Conservation (phyloP, 2,888 invertebrate species). For the Limnephilus lunatus region DNA sequence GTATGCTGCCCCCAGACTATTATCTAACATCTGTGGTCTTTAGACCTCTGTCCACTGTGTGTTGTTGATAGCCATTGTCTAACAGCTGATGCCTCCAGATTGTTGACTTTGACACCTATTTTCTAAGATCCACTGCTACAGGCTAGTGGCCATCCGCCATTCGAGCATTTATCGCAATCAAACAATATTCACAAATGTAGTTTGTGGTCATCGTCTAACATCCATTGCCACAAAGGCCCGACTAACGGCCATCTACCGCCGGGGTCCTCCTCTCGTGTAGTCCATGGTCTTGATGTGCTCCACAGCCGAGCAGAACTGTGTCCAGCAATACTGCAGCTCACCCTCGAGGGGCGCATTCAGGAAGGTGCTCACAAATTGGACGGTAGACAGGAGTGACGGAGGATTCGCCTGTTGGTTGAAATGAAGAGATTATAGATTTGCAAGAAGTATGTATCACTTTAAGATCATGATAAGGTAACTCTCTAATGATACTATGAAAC, state of each 20-base stretch:
- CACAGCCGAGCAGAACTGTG: constrained; percentile 96
- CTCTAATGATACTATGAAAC: too few relatives aligned
- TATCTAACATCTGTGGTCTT: too few relatives aligned
- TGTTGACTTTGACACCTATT: too few relatives aligned
- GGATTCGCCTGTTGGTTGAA: constrained; percentile 86
- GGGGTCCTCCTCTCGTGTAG: constrained; percentile 45
- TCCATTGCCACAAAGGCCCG: background rate
- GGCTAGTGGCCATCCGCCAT: too few relatives aligned
- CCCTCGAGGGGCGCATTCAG: constrained; percentile 90
- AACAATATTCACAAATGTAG: too few relatives aligned
- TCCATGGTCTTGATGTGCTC: constrained; percentile 98
- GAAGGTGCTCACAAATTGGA: constrained; percentile 96
- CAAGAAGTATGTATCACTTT: background rate
- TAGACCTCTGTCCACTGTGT: too few relatives aligned
- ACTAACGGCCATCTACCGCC: constrained; percentile 10
- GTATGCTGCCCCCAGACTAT: too few relatives aligned
- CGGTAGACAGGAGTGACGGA: constrained; percentile 93
- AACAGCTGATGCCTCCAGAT: background rate
- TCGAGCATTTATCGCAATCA: too few relatives aligned
- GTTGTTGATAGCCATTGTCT: too few relatives aligned
- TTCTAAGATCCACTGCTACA: too few relatives aligned
- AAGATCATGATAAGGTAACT: background rate
- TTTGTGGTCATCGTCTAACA: background rate
- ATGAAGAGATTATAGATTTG: background rate
- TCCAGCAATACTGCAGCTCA: constrained; percentile 99